Conservation (phyloP, 2,113 vertebrate species). For the Paratilapia polleni region DNA sequence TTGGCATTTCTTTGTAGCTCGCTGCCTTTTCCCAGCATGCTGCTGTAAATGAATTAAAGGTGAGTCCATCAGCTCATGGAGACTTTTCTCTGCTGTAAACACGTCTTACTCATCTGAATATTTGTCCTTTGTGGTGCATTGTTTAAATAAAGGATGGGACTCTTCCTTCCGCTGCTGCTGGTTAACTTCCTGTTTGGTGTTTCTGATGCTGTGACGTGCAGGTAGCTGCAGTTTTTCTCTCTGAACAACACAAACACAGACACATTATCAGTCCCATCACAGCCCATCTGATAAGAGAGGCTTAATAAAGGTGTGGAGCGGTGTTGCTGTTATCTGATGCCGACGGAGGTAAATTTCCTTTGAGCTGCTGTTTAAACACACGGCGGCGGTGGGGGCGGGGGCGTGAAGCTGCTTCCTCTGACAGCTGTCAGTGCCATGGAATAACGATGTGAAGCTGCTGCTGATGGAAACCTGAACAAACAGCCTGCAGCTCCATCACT, state of each 20-base stretch:
- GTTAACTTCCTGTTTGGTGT: neutral
- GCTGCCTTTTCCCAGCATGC: neutral
- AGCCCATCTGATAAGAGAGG: neutral
- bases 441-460: neutral
- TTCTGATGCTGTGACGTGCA: neutral
- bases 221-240: too few relatives aligned
- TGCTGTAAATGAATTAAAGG: neutral
- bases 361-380: neutral
- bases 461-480: neutral
- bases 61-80: neutral
- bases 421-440: neutral
- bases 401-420: neutral
- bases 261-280: neutral
- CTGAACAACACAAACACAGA: too few relatives aligned
- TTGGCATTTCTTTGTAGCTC: too few relatives aligned
- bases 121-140: neutral
- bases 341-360: neutral
- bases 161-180: neutral
- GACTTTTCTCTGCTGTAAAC: neutral
- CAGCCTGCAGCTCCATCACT: neutral
- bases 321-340: neutral
- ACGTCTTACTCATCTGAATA: neutral
- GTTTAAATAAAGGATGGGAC: neutral
- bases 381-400: accelerated
- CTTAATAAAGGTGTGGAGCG: neutral